Percentiles rank a stretch among this genome's conserved stretches.
phyloP scores from a whole-genome alignment of 2,797 vertebrate species.

The Gastrophryne carolinensis region DNA sequence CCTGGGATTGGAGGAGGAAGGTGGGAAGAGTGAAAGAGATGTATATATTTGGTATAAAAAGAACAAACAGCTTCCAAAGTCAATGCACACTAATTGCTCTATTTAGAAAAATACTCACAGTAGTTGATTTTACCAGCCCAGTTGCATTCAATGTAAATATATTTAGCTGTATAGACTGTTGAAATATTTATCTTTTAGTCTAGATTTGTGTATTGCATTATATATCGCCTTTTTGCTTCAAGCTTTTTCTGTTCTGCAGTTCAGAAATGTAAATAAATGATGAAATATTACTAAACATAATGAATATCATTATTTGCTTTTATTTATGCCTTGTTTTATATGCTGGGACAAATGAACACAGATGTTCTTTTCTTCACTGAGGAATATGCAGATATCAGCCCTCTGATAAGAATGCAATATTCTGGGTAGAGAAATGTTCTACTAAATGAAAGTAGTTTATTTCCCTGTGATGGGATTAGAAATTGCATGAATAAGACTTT shows the following conservation, averaged over 20 bases:
- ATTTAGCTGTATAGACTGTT: not conserved
- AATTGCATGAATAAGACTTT: not conserved
- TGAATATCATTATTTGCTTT: not conserved
- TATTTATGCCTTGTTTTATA: not conserved
- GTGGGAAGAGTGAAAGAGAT: too few species aligned
- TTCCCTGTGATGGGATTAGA: not conserved
- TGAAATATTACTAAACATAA: not conserved
- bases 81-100: not conserved
- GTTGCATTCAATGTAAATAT: not conserved
- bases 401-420: not conserved
- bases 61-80: too few species aligned
- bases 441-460: not conserved
- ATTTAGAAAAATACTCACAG: not conserved
- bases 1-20: too few species aligned
- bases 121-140: not conserved
- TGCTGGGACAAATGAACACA: not conserved
- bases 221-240: not conserved
- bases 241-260: not conserved
- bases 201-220: not conserved
- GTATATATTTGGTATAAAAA: too few species aligned
- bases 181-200: not conserved
- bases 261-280: not conserved
- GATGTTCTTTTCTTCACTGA: not conserved
- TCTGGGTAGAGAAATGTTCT: not conserved
- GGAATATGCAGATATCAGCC: not conserved